A percentile compares a stretch with the other conserved stretches of the same genome.
Conservation (phyloP, 2,113 vertebrate species). For the Beaufortia kweichowensis region DNA sequence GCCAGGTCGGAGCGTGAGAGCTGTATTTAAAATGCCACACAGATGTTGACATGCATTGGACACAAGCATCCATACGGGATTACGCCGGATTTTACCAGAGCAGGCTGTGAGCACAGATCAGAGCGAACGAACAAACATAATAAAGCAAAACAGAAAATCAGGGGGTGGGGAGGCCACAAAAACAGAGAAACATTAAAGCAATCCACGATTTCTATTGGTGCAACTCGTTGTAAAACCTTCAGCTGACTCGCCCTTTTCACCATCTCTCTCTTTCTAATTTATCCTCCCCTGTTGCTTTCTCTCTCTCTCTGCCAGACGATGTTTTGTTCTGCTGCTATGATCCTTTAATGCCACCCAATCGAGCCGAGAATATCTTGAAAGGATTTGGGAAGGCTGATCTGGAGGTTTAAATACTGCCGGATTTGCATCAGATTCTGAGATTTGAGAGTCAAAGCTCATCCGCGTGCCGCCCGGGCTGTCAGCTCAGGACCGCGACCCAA, state of each 20-base stretch:
- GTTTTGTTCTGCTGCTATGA: constrained; percentile 74
- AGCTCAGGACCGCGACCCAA: constrained; percentile 42
- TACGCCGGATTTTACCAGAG: constrained; percentile 39
- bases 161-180: too few species aligned
- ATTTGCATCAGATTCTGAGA: constrained; percentile 78
- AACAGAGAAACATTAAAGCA: constrained; percentile 41
- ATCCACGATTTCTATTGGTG: constrained; percentile 33
- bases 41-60: constrained; percentile 46
- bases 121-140: constrained; percentile 1
- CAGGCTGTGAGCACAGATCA: constrained; percentile 42
- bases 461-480: constrained; percentile 51
- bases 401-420: constrained; percentile 76
- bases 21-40: constrained; percentile 39
- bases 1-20: constrained; percentile 11
- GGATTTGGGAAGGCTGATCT: constrained; percentile 79
- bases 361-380: constrained; percentile 77
- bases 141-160: constrained; percentile 5
- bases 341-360: constrained; percentile 79
- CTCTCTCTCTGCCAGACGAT: constrained; percentile 60
- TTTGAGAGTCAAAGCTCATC: constrained; percentile 69
- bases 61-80: constrained; percentile 35
- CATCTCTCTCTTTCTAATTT: constrained; percentile 37
- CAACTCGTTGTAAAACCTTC: constrained; percentile 55
- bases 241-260: constrained; percentile 49
- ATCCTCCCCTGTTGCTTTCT: constrained; percentile 18